Conservation (phyloP, 2,113 vertebrate genomes). For the Brachypodius melanocephalos region DNA sequence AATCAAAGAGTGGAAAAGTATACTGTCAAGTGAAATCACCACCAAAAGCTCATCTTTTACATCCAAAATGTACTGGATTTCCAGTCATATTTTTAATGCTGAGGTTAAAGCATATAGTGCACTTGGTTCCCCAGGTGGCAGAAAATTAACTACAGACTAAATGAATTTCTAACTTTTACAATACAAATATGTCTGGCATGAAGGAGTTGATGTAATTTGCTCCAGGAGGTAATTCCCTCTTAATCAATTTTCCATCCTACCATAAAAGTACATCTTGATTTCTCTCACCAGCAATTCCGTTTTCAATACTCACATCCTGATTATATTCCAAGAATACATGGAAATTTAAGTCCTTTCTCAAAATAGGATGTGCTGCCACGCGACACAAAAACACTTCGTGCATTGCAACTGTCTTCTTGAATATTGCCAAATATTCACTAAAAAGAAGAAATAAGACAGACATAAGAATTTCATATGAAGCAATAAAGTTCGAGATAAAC, state of each 20-base stretch:
- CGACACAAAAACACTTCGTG: conserved; percentile 98
- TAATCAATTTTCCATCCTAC: conserved; percentile 34
- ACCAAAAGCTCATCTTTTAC: neutral
- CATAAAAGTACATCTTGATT: conserved; percentile 23
- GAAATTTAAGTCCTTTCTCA: conserved; percentile 98
- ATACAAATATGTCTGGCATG: conserved; percentile 7
- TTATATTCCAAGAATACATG: conserved; percentile 99
- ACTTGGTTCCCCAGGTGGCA: neutral
- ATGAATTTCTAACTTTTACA: neutral
- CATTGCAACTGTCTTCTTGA: conserved; percentile 99
- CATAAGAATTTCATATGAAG: conserved; percentile 8
- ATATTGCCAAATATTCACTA: conserved; percentile 98
- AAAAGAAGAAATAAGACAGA: conserved; percentile 60
- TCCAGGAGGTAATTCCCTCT: conserved; percentile 36
- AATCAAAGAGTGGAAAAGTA: neutral
- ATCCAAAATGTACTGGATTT: neutral
- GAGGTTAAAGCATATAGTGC: neutral
- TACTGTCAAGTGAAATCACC: neutral
- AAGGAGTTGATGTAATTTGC: neutral
- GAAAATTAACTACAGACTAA: conserved; percentile 9
- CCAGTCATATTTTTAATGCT: neutral
- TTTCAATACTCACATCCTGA: conserved; percentile 91
- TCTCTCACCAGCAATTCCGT: neutral
- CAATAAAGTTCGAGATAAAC: conserved; percentile 1
- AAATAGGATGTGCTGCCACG: conserved; percentile 94